Evolutionary conservation across 2,113 vertebrate species (phyloP).

Genomic region (Marmota flaviventris): DNA sequence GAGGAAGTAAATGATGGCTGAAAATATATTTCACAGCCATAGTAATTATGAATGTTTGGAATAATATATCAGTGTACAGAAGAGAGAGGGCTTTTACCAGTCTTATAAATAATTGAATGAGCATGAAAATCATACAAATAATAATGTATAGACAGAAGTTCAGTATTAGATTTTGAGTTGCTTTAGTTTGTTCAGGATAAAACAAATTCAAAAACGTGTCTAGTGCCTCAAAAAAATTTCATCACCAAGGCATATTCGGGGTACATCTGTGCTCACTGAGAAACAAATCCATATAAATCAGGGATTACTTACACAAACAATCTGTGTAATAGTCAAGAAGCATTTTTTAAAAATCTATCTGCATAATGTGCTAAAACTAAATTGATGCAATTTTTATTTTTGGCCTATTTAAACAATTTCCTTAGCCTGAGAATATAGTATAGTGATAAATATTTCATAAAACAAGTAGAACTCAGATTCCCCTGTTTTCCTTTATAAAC

Average conservation of each 20-base stretch:
- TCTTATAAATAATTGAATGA: conserved; percentile 42
- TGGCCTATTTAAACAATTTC: conserved; percentile 19
- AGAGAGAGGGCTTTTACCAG: background rate
- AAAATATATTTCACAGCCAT: background rate
- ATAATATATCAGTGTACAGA: background rate
- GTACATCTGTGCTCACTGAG: background rate
- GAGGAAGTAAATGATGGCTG: background rate
- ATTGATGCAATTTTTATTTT: conserved; percentile 4
- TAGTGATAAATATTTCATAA: conserved; percentile 23
- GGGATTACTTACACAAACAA: background rate
- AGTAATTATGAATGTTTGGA: background rate
- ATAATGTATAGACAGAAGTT: background rate
- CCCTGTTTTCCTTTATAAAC: background rate
- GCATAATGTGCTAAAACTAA: background rate
- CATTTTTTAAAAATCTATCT: background rate
- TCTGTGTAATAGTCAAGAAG: background rate
- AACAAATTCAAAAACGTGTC: background rate
- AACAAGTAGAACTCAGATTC: background rate
- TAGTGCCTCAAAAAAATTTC: background rate
- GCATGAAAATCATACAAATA: background rate
- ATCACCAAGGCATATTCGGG: background rate
- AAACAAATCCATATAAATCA: conserved; percentile 35
- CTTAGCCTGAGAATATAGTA: background rate
- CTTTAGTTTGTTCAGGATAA: conserved; percentile 7
- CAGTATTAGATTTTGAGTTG: conserved; percentile 25